Base-by-base conservation (phyloP, 2,888 invertebrate species). In the Drosophila neotestacea region DNA sequence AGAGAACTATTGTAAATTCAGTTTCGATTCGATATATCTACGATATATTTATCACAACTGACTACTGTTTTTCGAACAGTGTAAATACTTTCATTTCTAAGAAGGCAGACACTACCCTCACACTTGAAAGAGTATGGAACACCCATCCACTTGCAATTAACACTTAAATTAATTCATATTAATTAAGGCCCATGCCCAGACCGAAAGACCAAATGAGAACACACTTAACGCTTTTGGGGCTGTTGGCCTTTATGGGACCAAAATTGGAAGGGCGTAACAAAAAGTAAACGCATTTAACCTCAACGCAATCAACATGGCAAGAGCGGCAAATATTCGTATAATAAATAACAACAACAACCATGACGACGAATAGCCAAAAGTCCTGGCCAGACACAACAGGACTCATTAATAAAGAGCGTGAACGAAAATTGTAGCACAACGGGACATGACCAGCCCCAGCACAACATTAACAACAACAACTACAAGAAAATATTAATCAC, bases 141-240 rank as follows among this genome's bases (percentile, higher is more conserved):
- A 60, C 86, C 80, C 78, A 88, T 70, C 81, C 85, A 83, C 87
- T 87, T 79, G 73, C 87, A 85, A 85, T 85, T 85, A 85, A 85
- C 85, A 85, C 85, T 85, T 70, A 88, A 85, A 85, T 85, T 88
- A 85, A 85, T 85, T 85, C 89, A 88, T 85, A 85, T 85, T 85
- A 85, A 85, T 85, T 85, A 85, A 86, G 77, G 81, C 75, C 72
- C 81, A 65, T 66, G 62, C 74, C 55, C 42, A 27, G 38, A 48
- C 48, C 38, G 38, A 30, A 32, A 11, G 55, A 47, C 58, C 85
- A 86, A 85, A 88, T 81, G 79, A 77, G 77, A 79, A 71, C 75
- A 77, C 87, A 85, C 87, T 88, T 85, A 87, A 74, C 81, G 87
- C 88, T 76, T 60, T 64, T 47, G 67, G 67, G 75, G 80, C 79